Percentiles rank a stretch among this genome's conserved stretches.
These are phyloP conservation scores for Tetrax tetrax DNA, from an alignment of 2,113 vertebrate genomes.

Conservation along the genomic window DNA sequence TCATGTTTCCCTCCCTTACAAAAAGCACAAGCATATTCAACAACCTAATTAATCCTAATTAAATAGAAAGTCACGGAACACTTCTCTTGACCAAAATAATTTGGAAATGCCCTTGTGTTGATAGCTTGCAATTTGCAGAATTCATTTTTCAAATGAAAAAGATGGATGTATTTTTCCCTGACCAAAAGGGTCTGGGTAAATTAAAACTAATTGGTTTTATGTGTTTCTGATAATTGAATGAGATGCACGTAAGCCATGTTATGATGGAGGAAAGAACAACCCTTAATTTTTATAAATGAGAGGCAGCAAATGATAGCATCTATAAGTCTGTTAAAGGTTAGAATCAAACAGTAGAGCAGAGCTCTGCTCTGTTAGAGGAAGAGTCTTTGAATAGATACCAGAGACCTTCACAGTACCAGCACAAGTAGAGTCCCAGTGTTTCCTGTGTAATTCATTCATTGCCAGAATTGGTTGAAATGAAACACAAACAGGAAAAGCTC, in stretches of 20 bases:
- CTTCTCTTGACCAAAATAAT: slow-evolving; percentile 36
- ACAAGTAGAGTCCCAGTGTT: neutral
- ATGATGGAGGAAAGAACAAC: neutral
- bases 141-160: slow-evolving; percentile 21
- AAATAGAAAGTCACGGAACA: slow-evolving; percentile 44
- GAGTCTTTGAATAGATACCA: neutral
- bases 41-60: slow-evolving; percentile 41
- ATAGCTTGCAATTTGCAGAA: slow-evolving; percentile 18
- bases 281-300: slow-evolving; percentile 43
- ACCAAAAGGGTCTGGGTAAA: slow-evolving; percentile 28
- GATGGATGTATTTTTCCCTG: neutral
- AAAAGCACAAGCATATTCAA: slow-evolving; percentile 11
- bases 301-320: neutral
- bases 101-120: slow-evolving; percentile 57
- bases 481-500: neutral
- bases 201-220: slow-evolving; percentile 41
- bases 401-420: neutral
- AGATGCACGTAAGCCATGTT: slow-evolving; percentile 8
- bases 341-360: slow-evolving; percentile 1
- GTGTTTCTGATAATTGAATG: slow-evolving; percentile 27
- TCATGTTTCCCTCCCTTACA: neutral
- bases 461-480: neutral
- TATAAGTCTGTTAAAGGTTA: neutral
- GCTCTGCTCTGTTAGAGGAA: neutral
- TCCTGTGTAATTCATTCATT: neutral